phyloP scores from a whole-genome alignment of 1,140 invertebrate species.

The Pectinophora gossypiella region DNA sequence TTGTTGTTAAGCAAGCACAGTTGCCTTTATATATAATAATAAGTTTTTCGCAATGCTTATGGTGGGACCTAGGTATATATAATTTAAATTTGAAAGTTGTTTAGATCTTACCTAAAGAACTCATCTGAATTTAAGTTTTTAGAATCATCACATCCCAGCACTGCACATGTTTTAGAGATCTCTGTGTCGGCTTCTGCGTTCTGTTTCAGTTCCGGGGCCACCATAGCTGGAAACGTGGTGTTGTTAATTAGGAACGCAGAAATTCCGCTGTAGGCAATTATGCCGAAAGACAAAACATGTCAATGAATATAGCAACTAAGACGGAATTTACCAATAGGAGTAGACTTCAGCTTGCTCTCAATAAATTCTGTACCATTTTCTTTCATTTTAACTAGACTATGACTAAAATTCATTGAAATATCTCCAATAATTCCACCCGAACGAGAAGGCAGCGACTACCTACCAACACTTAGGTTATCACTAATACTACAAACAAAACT shows the following conservation, averaged over 20 bases:
- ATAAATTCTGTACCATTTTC: conserved; percentile 34
- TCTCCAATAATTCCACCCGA: background rate
- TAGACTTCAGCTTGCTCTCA: conserved; percentile 50
- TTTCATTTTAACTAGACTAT: conserved; percentile 48
- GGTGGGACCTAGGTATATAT: too few species aligned
- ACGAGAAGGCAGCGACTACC: background rate
- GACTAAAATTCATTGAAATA: conserved; percentile 45
- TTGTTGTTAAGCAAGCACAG: too few species aligned
- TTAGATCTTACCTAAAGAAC: conserved; percentile 45
- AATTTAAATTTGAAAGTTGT: too few species aligned
- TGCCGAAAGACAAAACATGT: too few species aligned
- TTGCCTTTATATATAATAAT: too few species aligned
- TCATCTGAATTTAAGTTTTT: conserved; percentile 53
- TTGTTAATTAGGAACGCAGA: background rate
- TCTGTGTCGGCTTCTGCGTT: conserved; percentile 50
- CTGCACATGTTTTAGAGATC: conserved; percentile 63
- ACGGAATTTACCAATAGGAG: conserved; percentile 46
- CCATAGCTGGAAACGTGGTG: conserved; percentile 48
- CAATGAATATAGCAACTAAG: background rate
- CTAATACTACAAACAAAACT: too few species aligned
- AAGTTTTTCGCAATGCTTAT: too few species aligned
- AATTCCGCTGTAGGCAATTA: too few species aligned
- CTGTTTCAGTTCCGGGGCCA: conserved; percentile 63
- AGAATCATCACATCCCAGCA: conserved; percentile 62
- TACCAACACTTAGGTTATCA: background rate